A percentile compares a stretch with the other conserved stretches of the same genome.
Evolutionary conservation across 2,888 invertebrate species (phyloP).

Genomic region (Epiblema foenella): DNA sequence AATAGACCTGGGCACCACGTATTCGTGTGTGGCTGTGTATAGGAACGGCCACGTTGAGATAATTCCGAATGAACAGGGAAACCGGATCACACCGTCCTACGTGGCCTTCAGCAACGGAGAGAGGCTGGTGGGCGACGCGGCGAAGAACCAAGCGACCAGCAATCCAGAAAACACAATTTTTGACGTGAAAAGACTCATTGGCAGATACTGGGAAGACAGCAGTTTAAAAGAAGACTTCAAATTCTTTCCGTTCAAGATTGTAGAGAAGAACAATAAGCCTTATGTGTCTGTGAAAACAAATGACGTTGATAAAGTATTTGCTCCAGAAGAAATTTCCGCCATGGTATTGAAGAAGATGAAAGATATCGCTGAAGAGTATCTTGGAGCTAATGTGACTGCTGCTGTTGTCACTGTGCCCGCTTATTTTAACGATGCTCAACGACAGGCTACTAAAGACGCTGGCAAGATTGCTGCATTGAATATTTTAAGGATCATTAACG

Average conservation of each 20-base stretch:
- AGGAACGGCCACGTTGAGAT: constrained; percentile 99
- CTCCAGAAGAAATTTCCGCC: constrained; percentile 99
- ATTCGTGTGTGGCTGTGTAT: constrained; percentile 93
- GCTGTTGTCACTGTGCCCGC: constrained; percentile 97
- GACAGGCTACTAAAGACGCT: constrained; percentile 99
- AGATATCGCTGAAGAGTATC: constrained; percentile 98
- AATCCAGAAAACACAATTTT: constrained; percentile 99
- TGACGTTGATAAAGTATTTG: constrained; percentile 94
- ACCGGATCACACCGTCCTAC: constrained; percentile 98
- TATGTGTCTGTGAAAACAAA: constrained; percentile 94
- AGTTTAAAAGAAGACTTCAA: constrained; percentile 98
- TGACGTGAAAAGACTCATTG: constrained; percentile 99
- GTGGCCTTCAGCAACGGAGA: constrained; percentile 98
- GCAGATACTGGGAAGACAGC: constrained; percentile 96
- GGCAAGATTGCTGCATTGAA: constrained; percentile 96
- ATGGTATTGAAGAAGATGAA: constrained; percentile 99
- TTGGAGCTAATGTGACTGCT: constrained; percentile 94
- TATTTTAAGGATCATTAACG: constrained; percentile 98
- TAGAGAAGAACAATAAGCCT: constrained; percentile 97
- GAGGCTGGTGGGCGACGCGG: constrained; percentile 98
- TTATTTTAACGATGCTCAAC: constrained; percentile 99
- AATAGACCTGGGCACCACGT: constrained; percentile 29
- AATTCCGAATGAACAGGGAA: constrained; percentile 99
- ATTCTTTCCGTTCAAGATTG: constrained; percentile 98
- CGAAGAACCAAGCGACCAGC: constrained; percentile 99